A percentile compares a stretch with the other conserved stretches of the same genome.
phyloP scores from a whole-genome alignment of 1,140 invertebrate genomes.

The Samia ricini region DNA sequence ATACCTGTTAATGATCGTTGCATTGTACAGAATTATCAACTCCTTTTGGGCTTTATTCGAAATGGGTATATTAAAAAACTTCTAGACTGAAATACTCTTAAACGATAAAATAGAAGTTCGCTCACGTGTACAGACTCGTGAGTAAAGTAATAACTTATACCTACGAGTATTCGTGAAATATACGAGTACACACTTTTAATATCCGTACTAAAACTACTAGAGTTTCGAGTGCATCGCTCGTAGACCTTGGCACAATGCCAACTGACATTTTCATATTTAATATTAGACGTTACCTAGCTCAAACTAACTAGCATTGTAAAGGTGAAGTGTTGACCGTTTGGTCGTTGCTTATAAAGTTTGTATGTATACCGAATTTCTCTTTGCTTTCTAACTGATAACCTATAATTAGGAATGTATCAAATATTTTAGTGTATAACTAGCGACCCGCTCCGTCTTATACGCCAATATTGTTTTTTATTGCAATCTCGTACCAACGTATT shows the following conservation, averaged over 20 bases:
- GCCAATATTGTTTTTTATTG: too few relatives aligned
- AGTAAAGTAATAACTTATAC: background rate
- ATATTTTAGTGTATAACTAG: too few relatives aligned
- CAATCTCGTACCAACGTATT: too few relatives aligned
- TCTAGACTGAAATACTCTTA: background rate
- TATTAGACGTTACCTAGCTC: constrained; percentile 9
- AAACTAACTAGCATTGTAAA: background rate
- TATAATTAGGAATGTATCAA: background rate
- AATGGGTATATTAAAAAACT: too few relatives aligned
- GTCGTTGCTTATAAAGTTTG: background rate
- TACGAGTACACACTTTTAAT: background rate
- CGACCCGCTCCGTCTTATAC: too few relatives aligned
- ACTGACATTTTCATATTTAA: constrained; percentile 11
- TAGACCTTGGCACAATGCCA: constrained; percentile 9
- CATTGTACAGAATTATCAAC: too few relatives aligned
- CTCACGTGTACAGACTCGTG: background rate
- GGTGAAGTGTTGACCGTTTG: background rate
- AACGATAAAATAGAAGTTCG: background rate
- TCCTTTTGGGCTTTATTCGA: background rate
- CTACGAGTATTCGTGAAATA: background rate
- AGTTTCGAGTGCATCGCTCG: constrained; percentile 7
- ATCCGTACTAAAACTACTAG: background rate
- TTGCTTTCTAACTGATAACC: background rate
- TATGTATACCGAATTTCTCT: too few relatives aligned
- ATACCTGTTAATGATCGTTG: too few relatives aligned